Evolutionary conservation across 2,888 invertebrate species (phyloP).

Genomic region (Lasioglossum lativentre): DNA sequence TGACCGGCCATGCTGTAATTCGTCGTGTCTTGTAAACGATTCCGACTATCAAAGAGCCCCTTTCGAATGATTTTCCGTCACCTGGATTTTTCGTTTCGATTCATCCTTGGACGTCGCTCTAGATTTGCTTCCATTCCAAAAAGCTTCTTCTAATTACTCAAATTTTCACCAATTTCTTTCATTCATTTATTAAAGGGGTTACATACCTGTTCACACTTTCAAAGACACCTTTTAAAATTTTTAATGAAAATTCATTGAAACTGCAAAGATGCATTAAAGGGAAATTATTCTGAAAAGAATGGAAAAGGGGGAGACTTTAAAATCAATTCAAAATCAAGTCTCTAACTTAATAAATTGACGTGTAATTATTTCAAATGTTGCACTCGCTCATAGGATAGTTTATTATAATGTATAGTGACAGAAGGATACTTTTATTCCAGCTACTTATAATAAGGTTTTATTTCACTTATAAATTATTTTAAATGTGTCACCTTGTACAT

Average conservation of each 20-base stretch:
- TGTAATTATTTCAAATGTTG: not conserved
- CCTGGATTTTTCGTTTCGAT: not conserved
- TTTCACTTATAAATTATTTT: not conserved
- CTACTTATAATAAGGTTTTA: not conserved
- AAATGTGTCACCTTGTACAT: not conserved
- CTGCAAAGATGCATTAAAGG: too few species aligned
- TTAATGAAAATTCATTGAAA: too few species aligned
- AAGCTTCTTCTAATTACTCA: not conserved
- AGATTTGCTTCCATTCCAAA: not conserved
- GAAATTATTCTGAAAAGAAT: too few species aligned
- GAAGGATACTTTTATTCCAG: not conserved
- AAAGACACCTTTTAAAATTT: too few species aligned
- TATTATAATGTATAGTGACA: not conserved
- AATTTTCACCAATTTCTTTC: not conserved
- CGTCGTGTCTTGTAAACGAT: not conserved
- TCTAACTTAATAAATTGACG: not conserved
- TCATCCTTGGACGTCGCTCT: not conserved
- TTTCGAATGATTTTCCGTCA: not conserved
- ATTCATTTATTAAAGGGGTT: not conserved
- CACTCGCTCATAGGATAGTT: not conserved
- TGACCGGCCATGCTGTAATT: constrained; percentile 23
- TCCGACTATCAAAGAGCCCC: not conserved
- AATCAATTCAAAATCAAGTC: not conserved
- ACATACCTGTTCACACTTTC: not conserved
- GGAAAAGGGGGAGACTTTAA: too few species aligned